A percentile compares a stretch with the other conserved stretches of the same genome.
Conservation (phyloP, 2,888 invertebrate genomes). For the Automeris io region DNA sequence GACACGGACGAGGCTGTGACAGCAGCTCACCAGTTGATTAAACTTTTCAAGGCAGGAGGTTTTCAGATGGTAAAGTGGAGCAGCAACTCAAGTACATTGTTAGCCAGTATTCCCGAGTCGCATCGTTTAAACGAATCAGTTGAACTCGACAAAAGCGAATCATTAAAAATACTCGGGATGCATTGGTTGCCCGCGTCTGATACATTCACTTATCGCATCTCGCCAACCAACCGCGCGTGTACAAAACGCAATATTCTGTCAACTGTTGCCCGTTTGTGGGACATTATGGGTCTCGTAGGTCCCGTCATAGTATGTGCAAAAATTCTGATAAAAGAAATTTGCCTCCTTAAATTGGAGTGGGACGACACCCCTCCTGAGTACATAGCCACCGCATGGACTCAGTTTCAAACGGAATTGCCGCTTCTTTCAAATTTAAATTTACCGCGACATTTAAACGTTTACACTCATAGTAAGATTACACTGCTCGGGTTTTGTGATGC, state of each 20-base stretch:
- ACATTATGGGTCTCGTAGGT: slow-evolving; percentile 12
- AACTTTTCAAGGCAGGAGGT: too few relatives aligned
- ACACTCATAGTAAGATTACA: neutral
- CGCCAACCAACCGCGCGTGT: neutral
- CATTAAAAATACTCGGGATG: slow-evolving; percentile 4
- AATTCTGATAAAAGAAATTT: slow-evolving; percentile 11
- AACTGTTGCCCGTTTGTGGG: slow-evolving; percentile 11
- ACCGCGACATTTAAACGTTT: slow-evolving; percentile 12
- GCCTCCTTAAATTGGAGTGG: slow-evolving; percentile 10
- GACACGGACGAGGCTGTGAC: too few relatives aligned
- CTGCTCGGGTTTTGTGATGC: slow-evolving; percentile 14
- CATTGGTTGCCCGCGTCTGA: slow-evolving; percentile 1
- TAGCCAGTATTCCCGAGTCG: slow-evolving; percentile 7
- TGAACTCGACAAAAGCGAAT: neutral
- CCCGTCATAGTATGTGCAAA: slow-evolving; percentile 14
- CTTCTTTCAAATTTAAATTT: slow-evolving; percentile 2
- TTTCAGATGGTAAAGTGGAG: slow-evolving; percentile 13
- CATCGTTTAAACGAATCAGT: neutral
- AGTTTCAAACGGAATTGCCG: slow-evolving; percentile 2
- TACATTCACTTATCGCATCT: neutral
- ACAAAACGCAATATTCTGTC: slow-evolving; percentile 15
- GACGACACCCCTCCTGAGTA: slow-evolving; percentile 8
- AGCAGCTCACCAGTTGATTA: too few relatives aligned
- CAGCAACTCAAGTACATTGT: slow-evolving; percentile 4
- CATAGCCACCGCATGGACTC: neutral